phyloP scores from a whole-genome alignment of 2,888 invertebrate genomes.

The Eilema sororculum region DNA sequence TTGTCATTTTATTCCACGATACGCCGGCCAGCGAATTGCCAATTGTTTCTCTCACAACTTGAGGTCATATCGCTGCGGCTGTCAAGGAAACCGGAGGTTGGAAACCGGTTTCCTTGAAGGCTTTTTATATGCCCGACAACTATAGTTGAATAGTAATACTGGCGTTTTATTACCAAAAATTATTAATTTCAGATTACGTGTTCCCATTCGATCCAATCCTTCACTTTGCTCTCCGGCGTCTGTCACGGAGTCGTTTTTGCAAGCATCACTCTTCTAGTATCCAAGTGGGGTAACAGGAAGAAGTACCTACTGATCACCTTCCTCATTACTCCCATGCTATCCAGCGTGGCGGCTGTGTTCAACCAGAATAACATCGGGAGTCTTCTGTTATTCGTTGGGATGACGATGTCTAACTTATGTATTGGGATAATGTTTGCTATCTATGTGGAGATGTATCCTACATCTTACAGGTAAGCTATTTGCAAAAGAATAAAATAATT shows the following conservation, averaged over 20 bases:
- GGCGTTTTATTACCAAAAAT: too few species aligned
- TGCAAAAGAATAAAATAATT: too few species aligned
- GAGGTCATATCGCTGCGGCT: too few species aligned
- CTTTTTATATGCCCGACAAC: too few species aligned
- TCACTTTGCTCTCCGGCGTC: conserved; percentile 38
- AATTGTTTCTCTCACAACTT: too few species aligned
- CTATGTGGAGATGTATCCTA: conserved; percentile 45
- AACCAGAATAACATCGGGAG: conserved; percentile 46
- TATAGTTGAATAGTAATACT: too few species aligned
- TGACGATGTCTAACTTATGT: conserved; percentile 53
- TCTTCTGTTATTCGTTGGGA: conserved; percentile 53
- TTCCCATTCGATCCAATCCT: conserved; percentile 27
- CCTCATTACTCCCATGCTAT: conserved; percentile 38
- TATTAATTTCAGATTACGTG: conserved; percentile 28
- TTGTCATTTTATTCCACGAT: too few species aligned
- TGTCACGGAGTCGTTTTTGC: conserved; percentile 43
- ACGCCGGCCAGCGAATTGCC: too few species aligned
- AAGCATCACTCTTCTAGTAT: conserved; percentile 45
- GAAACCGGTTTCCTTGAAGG: too few species aligned
- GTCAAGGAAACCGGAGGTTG: too few species aligned
- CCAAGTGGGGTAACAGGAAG: conserved; percentile 50
- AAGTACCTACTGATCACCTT: conserved; percentile 48
- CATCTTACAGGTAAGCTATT: conserved; percentile 36
- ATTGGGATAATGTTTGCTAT: conserved; percentile 51
- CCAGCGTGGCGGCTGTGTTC: conserved; percentile 45